These are phyloP conservation scores for Spilogale gracilis DNA, from an alignment of 2,113 vertebrate genomes.

Conservation along the genomic window DNA sequence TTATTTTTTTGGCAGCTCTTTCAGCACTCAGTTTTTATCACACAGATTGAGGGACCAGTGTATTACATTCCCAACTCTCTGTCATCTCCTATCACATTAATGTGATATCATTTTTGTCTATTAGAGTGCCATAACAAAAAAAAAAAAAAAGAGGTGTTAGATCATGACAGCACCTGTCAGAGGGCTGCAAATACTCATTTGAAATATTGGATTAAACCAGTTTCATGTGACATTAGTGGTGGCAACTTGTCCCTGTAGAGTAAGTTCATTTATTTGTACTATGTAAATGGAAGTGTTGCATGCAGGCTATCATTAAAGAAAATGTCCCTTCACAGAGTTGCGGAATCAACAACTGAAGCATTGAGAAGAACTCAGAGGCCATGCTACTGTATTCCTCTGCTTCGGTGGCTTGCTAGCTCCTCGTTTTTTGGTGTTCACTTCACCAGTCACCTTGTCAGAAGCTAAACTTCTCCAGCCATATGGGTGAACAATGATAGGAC, in stretches of 20 bases:
- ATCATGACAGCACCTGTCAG: slow-evolving; percentile 87
- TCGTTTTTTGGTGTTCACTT: rapidly evolving
- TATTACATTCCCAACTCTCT: slow-evolving; percentile 77
- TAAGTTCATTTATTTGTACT: slow-evolving; percentile 72
- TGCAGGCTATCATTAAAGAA: slow-evolving; percentile 17
- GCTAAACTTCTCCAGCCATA: neutral
- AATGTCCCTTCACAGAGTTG: neutral
- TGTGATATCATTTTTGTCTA: slow-evolving; percentile 84
- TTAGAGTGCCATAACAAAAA: slow-evolving; percentile 82
- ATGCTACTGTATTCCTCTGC: neutral
- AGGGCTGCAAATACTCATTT: slow-evolving; percentile 76
- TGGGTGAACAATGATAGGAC: neutral
- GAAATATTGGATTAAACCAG: slow-evolving; percentile 84
- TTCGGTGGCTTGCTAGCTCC: neutral
- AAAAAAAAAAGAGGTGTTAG: slow-evolving; percentile 86
- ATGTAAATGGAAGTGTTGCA: slow-evolving; percentile 29
- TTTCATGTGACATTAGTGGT: slow-evolving; percentile 84
- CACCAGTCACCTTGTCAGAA: neutral
- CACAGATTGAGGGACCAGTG: slow-evolving; percentile 36
- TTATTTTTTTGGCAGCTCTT: neutral
- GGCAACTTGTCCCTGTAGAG: slow-evolving; percentile 79
- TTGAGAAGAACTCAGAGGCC: neutral
- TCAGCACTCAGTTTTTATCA: slow-evolving; percentile 43
- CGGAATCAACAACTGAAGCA: neutral
- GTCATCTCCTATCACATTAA: slow-evolving; percentile 85